Evolutionary conservation across 2,797 vertebrate species (phyloP).

Genomic region (Picus viridis): DNA sequence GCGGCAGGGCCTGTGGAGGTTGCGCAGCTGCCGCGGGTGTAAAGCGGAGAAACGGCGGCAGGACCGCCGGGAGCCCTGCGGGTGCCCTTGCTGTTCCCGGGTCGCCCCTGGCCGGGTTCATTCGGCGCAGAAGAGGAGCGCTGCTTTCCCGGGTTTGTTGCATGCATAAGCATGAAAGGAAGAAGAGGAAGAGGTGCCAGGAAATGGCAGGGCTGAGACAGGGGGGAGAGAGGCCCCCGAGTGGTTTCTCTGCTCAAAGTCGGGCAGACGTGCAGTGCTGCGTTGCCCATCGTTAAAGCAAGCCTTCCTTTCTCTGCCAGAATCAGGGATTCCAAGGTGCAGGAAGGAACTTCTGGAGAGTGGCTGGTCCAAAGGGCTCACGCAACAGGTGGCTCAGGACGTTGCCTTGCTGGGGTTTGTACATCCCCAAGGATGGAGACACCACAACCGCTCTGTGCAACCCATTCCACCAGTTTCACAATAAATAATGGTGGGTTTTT

Average conservation of each 20-base stretch:
- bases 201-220: neutral
- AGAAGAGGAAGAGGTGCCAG: accelerated
- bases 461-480: too few relatives aligned
- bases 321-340: accelerated
- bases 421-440: too few relatives aligned
- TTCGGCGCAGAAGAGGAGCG: accelerated
- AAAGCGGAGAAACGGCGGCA: too few relatives aligned
- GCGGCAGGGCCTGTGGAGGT: too few relatives aligned
- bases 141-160: neutral
- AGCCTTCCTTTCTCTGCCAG: accelerated
- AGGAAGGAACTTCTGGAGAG: neutral
- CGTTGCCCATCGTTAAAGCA: neutral
- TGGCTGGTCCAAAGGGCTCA: accelerated
- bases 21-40: neutral
- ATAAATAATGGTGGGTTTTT: too few relatives aligned
- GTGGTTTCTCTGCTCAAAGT: neutral
- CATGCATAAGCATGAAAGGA: accelerated
- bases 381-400: neutral
- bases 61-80: neutral
- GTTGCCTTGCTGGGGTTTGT: too few relatives aligned
- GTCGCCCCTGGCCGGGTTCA: too few relatives aligned
- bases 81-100: neutral
- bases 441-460: too few relatives aligned
- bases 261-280: neutral
- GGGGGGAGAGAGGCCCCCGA: too few relatives aligned